Conservation (phyloP, 2,888 invertebrate species). For the Andricus quercusramuli region DNA sequence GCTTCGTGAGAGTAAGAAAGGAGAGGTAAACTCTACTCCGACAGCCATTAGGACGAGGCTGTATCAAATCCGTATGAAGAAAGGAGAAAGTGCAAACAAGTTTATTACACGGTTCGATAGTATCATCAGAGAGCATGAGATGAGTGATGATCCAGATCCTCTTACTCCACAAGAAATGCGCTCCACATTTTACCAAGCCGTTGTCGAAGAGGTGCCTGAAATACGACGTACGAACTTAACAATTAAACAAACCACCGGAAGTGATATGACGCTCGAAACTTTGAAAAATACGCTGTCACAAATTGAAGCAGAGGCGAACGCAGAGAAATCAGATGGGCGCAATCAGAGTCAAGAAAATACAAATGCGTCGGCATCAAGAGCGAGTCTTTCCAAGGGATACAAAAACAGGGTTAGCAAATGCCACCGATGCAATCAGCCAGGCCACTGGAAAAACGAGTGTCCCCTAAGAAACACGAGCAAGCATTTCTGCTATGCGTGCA, state of each 20-base stretch:
- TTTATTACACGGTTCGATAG: background rate
- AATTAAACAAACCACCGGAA: background rate
- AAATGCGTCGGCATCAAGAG: conserved; percentile 56
- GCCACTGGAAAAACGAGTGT: too few relatives aligned
- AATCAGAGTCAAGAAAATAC: conserved; percentile 72
- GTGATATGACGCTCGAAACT: background rate
- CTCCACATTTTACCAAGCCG: background rate
- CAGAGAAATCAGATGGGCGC: conserved; percentile 51
- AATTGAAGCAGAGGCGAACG: background rate
- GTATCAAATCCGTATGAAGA: background rate
- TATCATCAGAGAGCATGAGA: background rate
- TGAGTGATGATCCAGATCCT: background rate
- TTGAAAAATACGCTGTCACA: background rate
- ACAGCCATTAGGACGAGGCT: background rate
- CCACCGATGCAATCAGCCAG: too few relatives aligned
- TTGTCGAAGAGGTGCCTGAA: background rate
- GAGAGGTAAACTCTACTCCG: too few relatives aligned
- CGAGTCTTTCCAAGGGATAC: too few relatives aligned
- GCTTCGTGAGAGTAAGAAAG: too few relatives aligned
- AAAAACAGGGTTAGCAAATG: too few relatives aligned
- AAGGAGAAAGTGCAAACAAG: background rate
- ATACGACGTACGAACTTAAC: background rate
- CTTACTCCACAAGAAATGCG: background rate
- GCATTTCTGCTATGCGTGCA: too few relatives aligned
- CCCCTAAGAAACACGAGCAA: background rate